Evolutionary conservation across 2,888 invertebrate species (phyloP).

Genomic region (Amphipyra tragopoginis): DNA sequence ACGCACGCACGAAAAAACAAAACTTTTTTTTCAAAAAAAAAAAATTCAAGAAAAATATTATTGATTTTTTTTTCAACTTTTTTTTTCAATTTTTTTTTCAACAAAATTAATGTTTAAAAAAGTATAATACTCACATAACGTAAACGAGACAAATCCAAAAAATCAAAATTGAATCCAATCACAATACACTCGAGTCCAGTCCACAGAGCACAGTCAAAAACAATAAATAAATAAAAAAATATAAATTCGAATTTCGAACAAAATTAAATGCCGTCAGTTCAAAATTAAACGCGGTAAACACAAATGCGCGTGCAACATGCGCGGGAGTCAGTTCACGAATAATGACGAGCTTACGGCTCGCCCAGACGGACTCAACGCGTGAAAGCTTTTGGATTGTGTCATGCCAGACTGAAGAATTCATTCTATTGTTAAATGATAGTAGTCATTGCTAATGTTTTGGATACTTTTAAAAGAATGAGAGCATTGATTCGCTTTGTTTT

Average conservation of each 20-base stretch:
- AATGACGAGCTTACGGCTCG: conserved; percentile 47
- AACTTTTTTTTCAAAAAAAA: no score
- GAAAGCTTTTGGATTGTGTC: conserved; percentile 68
- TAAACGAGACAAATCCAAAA: conserved; percentile 52
- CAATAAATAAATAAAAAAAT: conserved; percentile 13
- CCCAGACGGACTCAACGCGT: conserved; percentile 47
- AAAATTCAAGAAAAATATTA: no score
- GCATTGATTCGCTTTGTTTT: conserved; percentile 13
- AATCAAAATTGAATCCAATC: conserved; percentile 41
- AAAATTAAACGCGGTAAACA: conserved; percentile 14
- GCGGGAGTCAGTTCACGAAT: conserved; percentile 47
- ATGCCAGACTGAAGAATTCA: conserved; percentile 47
- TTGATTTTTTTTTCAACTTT: no score
- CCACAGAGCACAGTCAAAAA: conserved; percentile 49
- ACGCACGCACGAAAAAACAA: no score
- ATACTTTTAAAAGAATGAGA: conserved; percentile 1
- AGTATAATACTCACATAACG: conserved; percentile 42
- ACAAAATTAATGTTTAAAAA: background rate
- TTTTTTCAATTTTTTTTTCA: no score
- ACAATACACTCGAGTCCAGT: conserved; percentile 51
- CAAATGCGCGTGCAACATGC: conserved; percentile 51
- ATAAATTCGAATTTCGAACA: conserved; percentile 13
- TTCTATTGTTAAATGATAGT: conserved; percentile 11
- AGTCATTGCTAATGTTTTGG: background rate
- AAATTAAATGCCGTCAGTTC: conserved; percentile 1